A percentile compares a stretch with the other conserved stretches of the same genome.
phyloP scores from a whole-genome alignment of 2,888 invertebrate genomes.

The Flexamia atlantica region DNA sequence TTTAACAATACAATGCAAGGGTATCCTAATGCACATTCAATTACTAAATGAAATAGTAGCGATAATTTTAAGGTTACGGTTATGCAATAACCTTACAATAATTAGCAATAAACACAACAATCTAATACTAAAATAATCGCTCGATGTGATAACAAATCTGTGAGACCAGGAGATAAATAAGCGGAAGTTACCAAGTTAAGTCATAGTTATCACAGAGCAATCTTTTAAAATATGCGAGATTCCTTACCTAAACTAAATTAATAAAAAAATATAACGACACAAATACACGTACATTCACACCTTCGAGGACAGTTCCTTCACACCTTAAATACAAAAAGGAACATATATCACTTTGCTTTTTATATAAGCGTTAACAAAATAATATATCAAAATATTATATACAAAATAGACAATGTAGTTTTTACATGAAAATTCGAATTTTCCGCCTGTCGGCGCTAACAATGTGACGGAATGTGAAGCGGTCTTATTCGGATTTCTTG shows the following conservation, averaged over 20 bases:
- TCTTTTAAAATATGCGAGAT: conserved; percentile 27
- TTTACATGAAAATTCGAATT: conserved; percentile 31
- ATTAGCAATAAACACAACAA: conserved; percentile 34
- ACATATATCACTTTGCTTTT: conserved; percentile 44
- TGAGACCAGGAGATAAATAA: conserved; percentile 17
- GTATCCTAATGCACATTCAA: too few relatives aligned
- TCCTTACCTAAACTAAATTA: conserved; percentile 18
- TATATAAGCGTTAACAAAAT: conserved; percentile 1
- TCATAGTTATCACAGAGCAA: conserved; percentile 55
- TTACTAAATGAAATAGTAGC: conserved; percentile 2
- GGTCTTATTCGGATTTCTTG: conserved; percentile 65
- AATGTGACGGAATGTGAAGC: conserved; percentile 22
- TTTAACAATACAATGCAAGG: neutral
- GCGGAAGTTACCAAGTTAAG: conserved; percentile 5
- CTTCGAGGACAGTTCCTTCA: conserved; percentile 24
- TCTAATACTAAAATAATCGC: conserved; percentile 37
- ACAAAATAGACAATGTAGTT: conserved; percentile 16
- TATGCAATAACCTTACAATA: conserved; percentile 10
- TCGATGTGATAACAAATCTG: conserved; percentile 33
- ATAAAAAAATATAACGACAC: conserved; percentile 40
- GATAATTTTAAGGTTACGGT: conserved; percentile 44
- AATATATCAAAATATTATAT: conserved; percentile 54
- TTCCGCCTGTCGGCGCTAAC: conserved; percentile 9
- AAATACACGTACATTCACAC: conserved; percentile 43
- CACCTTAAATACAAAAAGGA: conserved; percentile 53